Evolutionary conservation across 2,888 invertebrate genomes (phyloP).

Genomic region (Fabriciana adippe): DNA sequence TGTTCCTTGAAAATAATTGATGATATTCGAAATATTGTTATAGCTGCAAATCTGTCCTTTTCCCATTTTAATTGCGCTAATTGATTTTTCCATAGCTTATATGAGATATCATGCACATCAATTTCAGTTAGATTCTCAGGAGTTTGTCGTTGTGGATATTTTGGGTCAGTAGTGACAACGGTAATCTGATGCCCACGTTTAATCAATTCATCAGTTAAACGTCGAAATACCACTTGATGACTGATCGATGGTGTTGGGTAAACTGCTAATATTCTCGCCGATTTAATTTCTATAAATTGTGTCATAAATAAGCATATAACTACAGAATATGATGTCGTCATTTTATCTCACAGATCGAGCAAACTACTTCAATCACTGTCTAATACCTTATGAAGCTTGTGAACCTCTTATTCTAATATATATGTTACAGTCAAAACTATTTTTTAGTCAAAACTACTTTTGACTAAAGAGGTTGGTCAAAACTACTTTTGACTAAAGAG

Average conservation of each 20-base stretch:
- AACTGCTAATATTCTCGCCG: conserved; percentile 55
- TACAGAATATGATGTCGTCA: conserved; percentile 1
- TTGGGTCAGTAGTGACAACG: conserved; percentile 53
- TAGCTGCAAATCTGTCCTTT: conserved; percentile 33
- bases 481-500: no score
- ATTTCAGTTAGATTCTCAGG: conserved; percentile 54
- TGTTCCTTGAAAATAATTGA: conserved; percentile 41
- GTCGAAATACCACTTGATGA: conserved; percentile 53
- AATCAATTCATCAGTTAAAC: conserved; percentile 52
- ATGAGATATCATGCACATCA: conserved; percentile 46
- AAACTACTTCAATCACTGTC: neutral
- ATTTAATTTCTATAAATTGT: neutral
- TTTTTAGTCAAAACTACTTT: no score
- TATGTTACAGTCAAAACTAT: no score
- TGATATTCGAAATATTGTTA: conserved; percentile 2
- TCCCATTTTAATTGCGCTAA: conserved; percentile 18
- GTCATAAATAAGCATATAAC: neutral
- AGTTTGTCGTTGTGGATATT: conserved; percentile 36
- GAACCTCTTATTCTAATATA: no score
- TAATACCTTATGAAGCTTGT: neutral
- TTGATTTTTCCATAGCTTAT: conserved; percentile 37
- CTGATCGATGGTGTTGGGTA: conserved; percentile 57
- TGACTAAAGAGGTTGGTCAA: no score
- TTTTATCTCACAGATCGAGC: neutral
- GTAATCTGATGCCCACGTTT: conserved; percentile 58